Conservation (phyloP, 2,797 vertebrate species). For the Scolopax bukidnonensis region DNA sequence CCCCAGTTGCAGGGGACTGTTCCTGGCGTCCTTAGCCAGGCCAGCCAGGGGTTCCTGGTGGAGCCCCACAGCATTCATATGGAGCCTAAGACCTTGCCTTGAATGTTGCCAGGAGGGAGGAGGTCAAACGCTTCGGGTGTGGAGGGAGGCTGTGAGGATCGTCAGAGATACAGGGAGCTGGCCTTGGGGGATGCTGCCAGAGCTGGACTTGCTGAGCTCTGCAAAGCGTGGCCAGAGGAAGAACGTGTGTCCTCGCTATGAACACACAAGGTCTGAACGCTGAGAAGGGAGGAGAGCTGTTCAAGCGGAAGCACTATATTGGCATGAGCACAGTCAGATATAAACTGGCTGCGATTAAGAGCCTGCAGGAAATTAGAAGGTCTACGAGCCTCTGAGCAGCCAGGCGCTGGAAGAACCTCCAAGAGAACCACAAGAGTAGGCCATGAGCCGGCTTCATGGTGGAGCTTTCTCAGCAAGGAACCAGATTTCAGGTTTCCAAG, state of each 20-base stretch:
- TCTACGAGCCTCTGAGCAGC: background rate
- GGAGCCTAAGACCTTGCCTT: background rate
- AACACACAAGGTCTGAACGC: background rate
- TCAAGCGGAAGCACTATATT: background rate
- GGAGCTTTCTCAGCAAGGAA: background rate
- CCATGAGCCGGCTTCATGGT: background rate
- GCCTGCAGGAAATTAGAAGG: slow-evolving; percentile 26
- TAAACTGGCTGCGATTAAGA: background rate
- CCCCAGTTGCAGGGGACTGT: background rate
- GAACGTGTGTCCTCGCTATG: background rate
- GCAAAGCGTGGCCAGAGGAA: background rate
- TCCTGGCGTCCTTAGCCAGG: accelerated
- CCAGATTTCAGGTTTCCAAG: background rate
- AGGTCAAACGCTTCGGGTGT: accelerated
- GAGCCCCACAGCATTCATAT: accelerated
- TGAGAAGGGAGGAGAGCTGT: background rate
- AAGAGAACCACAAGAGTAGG: background rate
- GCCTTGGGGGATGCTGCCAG: accelerated
- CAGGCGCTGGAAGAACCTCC: slow-evolving; percentile 12
- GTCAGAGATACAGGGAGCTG: accelerated
- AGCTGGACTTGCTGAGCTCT: accelerated
- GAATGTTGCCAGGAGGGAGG: accelerated
- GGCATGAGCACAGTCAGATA: background rate
- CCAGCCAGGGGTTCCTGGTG: background rate
- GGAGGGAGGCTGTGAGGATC: background rate